A percentile compares a stretch with the other conserved stretches of the same genome.
These are phyloP conservation scores for Brienomyrus longianalis DNA, from an alignment of 2,113 vertebrate species.

Conservation along the genomic window DNA sequence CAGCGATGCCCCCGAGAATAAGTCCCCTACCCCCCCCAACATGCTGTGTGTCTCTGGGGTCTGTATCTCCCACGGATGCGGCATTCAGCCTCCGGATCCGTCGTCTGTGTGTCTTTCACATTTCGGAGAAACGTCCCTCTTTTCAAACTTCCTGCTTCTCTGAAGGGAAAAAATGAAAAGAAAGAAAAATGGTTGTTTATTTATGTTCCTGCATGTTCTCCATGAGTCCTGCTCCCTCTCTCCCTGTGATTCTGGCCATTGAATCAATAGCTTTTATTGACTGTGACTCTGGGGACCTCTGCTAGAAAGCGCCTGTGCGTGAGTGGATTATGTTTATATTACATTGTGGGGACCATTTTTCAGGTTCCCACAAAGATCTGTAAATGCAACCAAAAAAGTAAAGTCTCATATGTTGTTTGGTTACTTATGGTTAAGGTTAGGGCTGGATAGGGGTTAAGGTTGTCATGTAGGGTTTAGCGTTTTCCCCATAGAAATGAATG, in stretches of 20 bases:
- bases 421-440: no score
- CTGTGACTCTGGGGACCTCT: conserved; percentile 36
- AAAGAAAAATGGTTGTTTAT: background rate
- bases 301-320: no score
- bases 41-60: background rate
- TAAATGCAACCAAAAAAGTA: no score
- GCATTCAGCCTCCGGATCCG: background rate
- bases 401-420: no score
- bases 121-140: background rate
- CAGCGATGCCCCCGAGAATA: conserved; percentile 26
- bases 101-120: background rate
- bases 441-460: no score
- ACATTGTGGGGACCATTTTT: no score
- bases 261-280: conserved; percentile 62
- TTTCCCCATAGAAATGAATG: no score
- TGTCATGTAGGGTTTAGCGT: no score
- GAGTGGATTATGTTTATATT: no score
- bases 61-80: background rate
- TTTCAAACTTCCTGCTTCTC: background rate
- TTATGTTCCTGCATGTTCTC: background rate
- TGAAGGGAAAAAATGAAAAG: background rate
- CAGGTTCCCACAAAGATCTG: no score
- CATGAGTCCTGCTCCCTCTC: background rate
- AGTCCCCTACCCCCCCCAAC: conserved; percentile 6
- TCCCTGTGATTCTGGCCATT: conserved; percentile 51